phyloP scores from a whole-genome alignment of 2,888 invertebrate species.

The Drosophila prolongata region DNA sequence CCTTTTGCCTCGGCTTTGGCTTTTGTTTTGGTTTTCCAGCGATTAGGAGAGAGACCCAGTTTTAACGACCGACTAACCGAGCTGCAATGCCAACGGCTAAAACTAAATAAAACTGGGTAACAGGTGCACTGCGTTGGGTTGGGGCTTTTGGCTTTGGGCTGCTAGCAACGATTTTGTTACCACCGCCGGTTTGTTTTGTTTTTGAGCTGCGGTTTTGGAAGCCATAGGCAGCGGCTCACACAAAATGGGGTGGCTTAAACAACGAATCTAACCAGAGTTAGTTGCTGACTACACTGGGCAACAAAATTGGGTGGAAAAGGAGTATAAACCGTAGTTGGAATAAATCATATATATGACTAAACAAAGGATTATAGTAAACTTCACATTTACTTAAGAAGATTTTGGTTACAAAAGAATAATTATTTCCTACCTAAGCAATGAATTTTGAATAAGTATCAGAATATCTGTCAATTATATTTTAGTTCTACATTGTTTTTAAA shows the following conservation, averaged over 20 bases:
- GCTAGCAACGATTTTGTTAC: conserved; percentile 55
- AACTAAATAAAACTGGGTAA: conserved; percentile 65
- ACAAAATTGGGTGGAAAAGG: background rate
- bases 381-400: background rate
- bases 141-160: conserved; percentile 20
- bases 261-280: conserved; percentile 26
- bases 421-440: background rate
- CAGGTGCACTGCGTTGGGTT: conserved; percentile 59
- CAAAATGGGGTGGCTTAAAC: conserved; percentile 35
- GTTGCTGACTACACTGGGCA: conserved; percentile 11
- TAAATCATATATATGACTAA: too few species aligned
- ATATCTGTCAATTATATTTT: background rate
- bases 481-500: too few species aligned
- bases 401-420: background rate
- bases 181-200: conserved; percentile 37
- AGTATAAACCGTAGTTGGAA: too few species aligned
- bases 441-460: background rate
- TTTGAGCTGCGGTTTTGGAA: conserved; percentile 55
- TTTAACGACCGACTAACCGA: conserved; percentile 73
- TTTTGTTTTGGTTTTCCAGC: conserved; percentile 34
- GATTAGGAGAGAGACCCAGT: conserved; percentile 68
- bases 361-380: background rate
- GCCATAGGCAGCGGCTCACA: conserved; percentile 59
- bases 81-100: conserved; percentile 46
- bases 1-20: conserved; percentile 57